Conservation (phyloP, 1,140 invertebrate genomes). For the Marisa cornuarietis region DNA sequence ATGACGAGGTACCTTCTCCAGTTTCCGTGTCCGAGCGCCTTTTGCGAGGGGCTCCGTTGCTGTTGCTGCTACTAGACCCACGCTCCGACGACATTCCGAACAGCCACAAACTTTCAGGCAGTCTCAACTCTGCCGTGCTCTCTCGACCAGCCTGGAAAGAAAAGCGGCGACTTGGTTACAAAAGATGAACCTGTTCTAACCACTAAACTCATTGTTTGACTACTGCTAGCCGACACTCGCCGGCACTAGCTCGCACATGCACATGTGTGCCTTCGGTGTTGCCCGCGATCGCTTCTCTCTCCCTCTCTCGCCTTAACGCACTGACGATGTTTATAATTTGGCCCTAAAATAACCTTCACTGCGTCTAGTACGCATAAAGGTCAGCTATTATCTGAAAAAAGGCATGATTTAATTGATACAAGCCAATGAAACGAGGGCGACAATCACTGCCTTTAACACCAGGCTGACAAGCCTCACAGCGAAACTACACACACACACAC, state of each 20-base stretch:
- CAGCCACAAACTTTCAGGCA: slow-evolving; percentile 5
- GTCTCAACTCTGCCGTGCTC: background rate
- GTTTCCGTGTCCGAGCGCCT: slow-evolving; percentile 15
- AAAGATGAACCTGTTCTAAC: slow-evolving; percentile 25
- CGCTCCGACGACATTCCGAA: slow-evolving; percentile 17
- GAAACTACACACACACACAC: too few relatives aligned
- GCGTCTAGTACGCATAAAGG: background rate
- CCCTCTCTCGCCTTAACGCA: background rate
- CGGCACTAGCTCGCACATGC: slow-evolving; percentile 1
- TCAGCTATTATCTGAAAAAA: slow-evolving; percentile 2
- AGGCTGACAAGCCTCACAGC: slow-evolving; percentile 13
- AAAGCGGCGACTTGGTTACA: slow-evolving; percentile 14
- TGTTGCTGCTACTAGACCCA: slow-evolving; percentile 18
- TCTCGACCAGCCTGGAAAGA: slow-evolving; percentile 16
- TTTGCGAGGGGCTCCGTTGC: slow-evolving; percentile 8
- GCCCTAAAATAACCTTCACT: slow-evolving; percentile 1
- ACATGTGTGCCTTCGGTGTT: background rate
- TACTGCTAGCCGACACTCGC: slow-evolving; percentile 15
- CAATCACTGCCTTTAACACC: slow-evolving; percentile 6
- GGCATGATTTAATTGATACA: slow-evolving; percentile 16
- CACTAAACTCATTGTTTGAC: slow-evolving; percentile 21
- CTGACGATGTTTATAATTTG: background rate
- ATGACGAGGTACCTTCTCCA: slow-evolving; percentile 21
- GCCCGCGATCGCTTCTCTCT: background rate
- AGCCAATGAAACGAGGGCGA: slow-evolving; percentile 1